Base-by-base conservation (phyloP, 2,888 invertebrate genomes). In the Chymomyza amoena region DNA sequence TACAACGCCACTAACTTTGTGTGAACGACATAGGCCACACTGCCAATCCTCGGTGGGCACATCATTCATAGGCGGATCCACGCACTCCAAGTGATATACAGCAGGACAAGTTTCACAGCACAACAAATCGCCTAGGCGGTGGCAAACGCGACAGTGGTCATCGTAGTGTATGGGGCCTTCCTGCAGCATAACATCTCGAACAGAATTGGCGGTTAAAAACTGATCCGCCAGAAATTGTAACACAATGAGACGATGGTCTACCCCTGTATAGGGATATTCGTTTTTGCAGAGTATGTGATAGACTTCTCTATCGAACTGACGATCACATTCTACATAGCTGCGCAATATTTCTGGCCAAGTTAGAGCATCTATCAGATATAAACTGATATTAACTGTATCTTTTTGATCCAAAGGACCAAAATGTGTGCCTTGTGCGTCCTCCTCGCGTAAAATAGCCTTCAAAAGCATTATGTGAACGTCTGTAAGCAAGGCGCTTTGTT, bases 61-160 rank as follows among this genome's bases (percentile, higher is more conserved):
- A 92, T 98, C 96, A 63, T 96, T 95, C 89, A 99, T 93, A 13
- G 98, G 97, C 64, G 99, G 99, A 90, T 98, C 98, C 64, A 98
- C 96, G 93, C 99, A 99, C 88, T 97, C 97, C 89, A 99, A 93
- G 92, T 99, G 99, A 92, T 97, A 99, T 25, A 99, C 98, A 36
- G 99, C 99, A 20, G 99, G 98, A 90, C 99, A 99, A 4, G 97
- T 97, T 92, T 99, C 99, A 92, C 99, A 99, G 90, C 99, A 99
- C 13, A 99, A 92, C 63, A 99, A 93, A 91, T 99, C 98, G 32
- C 99, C 99, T 68, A 97, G 93, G 71, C 97, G 95, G 91, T 98
- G 97, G 89, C 98, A 98, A 32, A 96, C 96, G 76, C 97, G 93
- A 89, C 98, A 98, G 91, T 97, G 97, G 92, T 98, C 97, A 91